These are phyloP conservation scores for Parasteatoda lunata DNA, from an alignment of 2,888 invertebrate species.

Conservation along the genomic window DNA sequence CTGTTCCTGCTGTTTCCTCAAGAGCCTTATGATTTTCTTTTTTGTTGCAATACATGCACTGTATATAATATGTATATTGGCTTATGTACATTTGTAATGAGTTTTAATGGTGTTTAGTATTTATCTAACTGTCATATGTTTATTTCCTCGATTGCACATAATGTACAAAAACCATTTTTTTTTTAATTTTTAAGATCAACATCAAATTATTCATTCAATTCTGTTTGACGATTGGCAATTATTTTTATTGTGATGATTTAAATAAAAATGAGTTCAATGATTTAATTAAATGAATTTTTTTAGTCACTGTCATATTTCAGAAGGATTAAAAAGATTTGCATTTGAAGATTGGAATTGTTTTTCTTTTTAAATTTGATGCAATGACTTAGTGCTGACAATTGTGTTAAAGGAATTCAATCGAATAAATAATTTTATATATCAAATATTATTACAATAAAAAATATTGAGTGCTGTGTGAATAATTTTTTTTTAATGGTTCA, in stretches of 20 bases:
- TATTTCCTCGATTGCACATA: neutral
- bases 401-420: too few relatives aligned
- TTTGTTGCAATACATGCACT: neutral
- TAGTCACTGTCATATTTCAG: too few relatives aligned
- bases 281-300: too few relatives aligned
- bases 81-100: neutral
- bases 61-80: slow-evolving; percentile 5
- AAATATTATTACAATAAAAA: too few relatives aligned
- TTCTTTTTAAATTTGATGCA: too few relatives aligned
- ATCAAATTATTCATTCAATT: neutral
- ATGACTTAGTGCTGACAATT: too few relatives aligned
- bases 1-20: slow-evolving; percentile 39
- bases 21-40: slow-evolving; percentile 43
- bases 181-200: neutral
- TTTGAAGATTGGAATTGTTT: too few relatives aligned
- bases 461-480: too few relatives aligned
- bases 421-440: too few relatives aligned
- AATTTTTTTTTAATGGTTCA: too few relatives aligned
- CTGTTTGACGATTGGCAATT: neutral
- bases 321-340: too few relatives aligned
- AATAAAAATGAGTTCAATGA: too few relatives aligned
- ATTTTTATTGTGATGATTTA: neutral
- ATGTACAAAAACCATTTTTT: neutral
- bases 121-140: neutral
- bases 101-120: neutral